Evolutionary conservation across 2,113 vertebrate genomes (phyloP), one percentile per base, ranked within the genome.

Genomic region (Scophthalmus maximus): DNA sequence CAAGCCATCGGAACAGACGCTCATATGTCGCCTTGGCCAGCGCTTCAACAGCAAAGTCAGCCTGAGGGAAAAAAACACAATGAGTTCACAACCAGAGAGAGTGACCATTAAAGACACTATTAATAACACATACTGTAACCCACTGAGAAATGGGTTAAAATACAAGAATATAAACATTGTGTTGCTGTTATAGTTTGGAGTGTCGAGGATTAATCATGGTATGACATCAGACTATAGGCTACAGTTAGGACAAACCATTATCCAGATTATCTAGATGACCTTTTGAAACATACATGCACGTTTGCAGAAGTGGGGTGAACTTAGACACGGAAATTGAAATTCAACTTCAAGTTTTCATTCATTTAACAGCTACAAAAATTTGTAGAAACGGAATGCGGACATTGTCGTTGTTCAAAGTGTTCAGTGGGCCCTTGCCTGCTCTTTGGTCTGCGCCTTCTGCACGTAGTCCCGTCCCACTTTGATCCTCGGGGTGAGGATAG

Each of bases 361-460:
- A n/a, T n/a, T n/a, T n/a, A n/a, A n/a, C n/a, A n/a, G n/a, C n/a
- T n/a, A n/a, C n/a, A n/a, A n/a, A n/a, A n/a, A n/a, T n/a, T n/a
- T n/a, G n/a, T n/a, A n/a, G n/a, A n/a, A n/a, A n/a, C n/a, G n/a
- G 6, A 25, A 27, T 18, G 2, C 26, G 27, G 42, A 47, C 6
- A 49, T 29, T 7, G 15, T 8, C 7, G 1, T 25, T 22, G 10
- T 9, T 14, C 3, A 18, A 2, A 8, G 27, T 42, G 40, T 12
- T 5, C 11, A 17, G 53, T 3, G 10, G 9, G 0, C 1, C n/a
- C 84, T 77, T 67, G 97, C 98, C 88, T 99, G 97, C 32, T 99
- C 98, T 92, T 99, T 99, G 88, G 98, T 99, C 92, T 99, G 98
- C 22, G 98, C 98, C 89, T 99, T 99, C 92, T 99, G 98, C 2